Evolutionary conservation across 1,140 invertebrate genomes (phyloP), one percentile per base, ranked within the genome.

Genomic region (Rhopalosiphum maidis): DNA sequence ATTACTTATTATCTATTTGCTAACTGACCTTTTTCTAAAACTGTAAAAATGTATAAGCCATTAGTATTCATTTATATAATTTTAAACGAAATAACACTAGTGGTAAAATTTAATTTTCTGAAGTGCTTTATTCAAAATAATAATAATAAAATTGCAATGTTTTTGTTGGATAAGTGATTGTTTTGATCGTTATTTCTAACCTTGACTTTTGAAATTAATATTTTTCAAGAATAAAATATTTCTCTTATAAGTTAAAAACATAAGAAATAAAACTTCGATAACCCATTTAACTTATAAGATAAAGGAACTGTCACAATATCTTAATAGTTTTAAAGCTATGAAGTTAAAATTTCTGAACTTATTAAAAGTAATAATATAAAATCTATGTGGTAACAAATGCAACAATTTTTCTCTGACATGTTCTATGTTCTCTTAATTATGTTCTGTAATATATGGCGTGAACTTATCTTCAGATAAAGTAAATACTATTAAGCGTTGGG

Each of bases 211-310:
- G 30, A 90, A 90, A 60, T 41, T 51, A 88, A 88, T 86, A 30
- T 23, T 86, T 46, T 86, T 35, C 15, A 35, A 51, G 35, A 87
- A 87, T 87, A 87, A 48, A 87, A 48, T 87, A 87, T 87, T 51
- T 48, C 30, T 87, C n/a, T 35, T 21, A n/a, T 46, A 18, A 87
- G 46, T 87, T 46, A 7, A 85, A 41, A 41, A 9, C 37, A 23
- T 85, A 43, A 87, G 35, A 87, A 48, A 35, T 87, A 51, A 30
- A 41, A 41, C 37, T 85, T n/a, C 30, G 35, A 48, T n/a, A 8
- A 87, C 30, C 8, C 25, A 18, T 43, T 5, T 18, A 87, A 43
- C 30, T 30, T 87, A 87, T 11, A 46, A 43, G 5, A 46, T 30
- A 41, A 85, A 22, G 25, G 8, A 43, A 23, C 11, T 41, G 83